phyloP scores from a whole-genome alignment of 2,113 vertebrate genomes.

The Oreotragus oreotragus region DNA sequence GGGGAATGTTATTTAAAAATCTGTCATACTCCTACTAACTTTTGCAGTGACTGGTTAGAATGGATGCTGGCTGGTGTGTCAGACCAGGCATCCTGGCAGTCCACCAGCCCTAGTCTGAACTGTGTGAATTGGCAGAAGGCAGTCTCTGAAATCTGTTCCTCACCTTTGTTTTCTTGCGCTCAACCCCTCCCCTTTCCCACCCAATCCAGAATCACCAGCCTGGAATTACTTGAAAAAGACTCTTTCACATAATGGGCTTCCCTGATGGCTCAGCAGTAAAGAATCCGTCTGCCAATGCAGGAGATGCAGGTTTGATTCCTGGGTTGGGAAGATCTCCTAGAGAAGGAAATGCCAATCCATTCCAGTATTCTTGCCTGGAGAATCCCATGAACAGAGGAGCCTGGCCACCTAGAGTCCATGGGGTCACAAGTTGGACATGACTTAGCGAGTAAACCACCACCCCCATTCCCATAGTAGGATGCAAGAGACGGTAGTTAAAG shows the following conservation, averaged over 20 bases:
- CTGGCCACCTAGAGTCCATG: neutral
- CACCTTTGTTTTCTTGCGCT: neutral
- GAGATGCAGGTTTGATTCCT: neutral
- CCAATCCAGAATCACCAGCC: neutral
- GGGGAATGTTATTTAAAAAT: neutral
- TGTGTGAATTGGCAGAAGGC: neutral
- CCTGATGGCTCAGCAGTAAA: rapidly evolving
- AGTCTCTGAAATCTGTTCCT: neutral
- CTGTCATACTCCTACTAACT: neutral
- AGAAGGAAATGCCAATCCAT: neutral
- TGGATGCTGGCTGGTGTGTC: neutral
- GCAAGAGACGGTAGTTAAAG: neutral
- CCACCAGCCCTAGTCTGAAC: neutral
- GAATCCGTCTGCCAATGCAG: neutral
- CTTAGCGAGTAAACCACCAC: neutral
- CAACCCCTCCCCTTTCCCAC: neutral
- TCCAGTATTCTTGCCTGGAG: neutral
- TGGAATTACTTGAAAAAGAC: neutral
- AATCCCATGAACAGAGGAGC: neutral
- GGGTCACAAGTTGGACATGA: neutral
- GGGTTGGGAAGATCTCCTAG: neutral
- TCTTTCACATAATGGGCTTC: neutral
- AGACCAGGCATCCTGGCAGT: neutral
- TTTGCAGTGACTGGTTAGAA: neutral
- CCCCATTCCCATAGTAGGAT: neutral